Evolutionary conservation across 2,113 vertebrate genomes (phyloP).

Genomic region (Melanerpes aurifrons): DNA sequence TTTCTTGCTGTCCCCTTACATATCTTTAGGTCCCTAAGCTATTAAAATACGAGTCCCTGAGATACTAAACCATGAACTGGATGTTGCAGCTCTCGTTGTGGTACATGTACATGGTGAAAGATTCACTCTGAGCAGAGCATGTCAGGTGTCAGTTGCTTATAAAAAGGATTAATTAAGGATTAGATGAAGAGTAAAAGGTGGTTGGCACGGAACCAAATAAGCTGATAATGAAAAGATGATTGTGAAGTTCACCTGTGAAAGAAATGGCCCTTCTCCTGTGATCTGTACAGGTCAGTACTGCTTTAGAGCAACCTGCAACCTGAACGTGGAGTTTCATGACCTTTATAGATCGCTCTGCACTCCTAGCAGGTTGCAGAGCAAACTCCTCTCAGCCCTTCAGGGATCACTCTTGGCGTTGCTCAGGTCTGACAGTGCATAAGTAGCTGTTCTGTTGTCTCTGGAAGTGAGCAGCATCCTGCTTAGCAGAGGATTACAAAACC

Average conservation of each 20-base stretch:
- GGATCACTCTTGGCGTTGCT: not conserved
- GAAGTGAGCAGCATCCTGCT: slow-evolving; percentile 21
- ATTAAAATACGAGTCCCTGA: not conserved
- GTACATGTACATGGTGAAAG: not conserved
- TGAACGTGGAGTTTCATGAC: not conserved
- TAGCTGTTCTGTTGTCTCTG: slow-evolving; percentile 12
- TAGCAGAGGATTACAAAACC: slow-evolving; percentile 43
- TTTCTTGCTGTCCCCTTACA: not conserved
- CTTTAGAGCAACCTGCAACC: not conserved
- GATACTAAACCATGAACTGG: not conserved
- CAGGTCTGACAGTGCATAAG: not conserved
- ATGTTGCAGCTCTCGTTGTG: not conserved
- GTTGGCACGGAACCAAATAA: not conserved
- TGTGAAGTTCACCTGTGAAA: slow-evolving; percentile 29
- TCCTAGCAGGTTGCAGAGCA: not conserved
- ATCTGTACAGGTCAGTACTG: not conserved
- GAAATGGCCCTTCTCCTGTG: not conserved
- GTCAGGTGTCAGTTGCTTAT: not conserved
- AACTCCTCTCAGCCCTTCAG: not conserved
- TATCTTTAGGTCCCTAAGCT: not conserved
- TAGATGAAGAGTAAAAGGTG: slow-evolving; percentile 3
- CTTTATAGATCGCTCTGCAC: not conserved
- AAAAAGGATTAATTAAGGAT: slow-evolving; percentile 36
- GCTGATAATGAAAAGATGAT: not conserved
- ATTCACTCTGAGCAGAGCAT: not conserved